Percentiles rank a stretch among this genome's conserved stretches.
Conservation (phyloP, 64 coral and sea anemone species). For the Platygyra sinensis region DNA sequence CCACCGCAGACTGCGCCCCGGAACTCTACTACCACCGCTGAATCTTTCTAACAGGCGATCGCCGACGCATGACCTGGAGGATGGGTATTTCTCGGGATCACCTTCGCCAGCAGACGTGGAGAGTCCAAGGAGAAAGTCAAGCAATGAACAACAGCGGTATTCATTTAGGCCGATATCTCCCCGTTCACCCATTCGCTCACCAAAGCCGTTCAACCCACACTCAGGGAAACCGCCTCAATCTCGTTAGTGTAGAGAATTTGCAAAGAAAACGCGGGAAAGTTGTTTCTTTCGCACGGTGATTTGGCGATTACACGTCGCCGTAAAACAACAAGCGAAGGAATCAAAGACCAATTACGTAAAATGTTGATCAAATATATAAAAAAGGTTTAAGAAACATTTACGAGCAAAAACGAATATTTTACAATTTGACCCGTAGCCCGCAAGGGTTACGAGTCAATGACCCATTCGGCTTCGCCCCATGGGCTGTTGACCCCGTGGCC, state of each 20-base stretch:
- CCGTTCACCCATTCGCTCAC: conserved; percentile 9
- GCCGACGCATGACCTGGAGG: conserved; percentile 54
- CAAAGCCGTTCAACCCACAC: background rate
- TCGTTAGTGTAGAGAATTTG: background rate
- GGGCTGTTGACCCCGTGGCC: too few relatives aligned
- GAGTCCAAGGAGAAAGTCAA: conserved; percentile 36
- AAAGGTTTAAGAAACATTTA: too few relatives aligned
- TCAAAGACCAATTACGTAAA: background rate
- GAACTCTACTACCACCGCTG: conserved; percentile 68
- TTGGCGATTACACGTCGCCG: background rate
- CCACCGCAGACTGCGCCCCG: conserved; percentile 25
- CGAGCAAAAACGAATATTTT: too few relatives aligned
- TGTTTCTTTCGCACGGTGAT: too few relatives aligned
- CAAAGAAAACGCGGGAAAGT: background rate
- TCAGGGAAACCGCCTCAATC: background rate
- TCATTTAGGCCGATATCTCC: conserved; percentile 68
- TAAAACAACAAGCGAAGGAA: background rate
- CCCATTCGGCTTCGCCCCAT: too few relatives aligned
- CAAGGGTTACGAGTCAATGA: too few relatives aligned
- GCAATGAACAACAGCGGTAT: conserved; percentile 47
- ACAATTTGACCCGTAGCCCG: too few relatives aligned
- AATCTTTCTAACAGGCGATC: conserved; percentile 18
- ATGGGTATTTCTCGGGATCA: conserved; percentile 68
- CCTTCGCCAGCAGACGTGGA: conserved; percentile 65
- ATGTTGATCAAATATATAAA: too few relatives aligned